These are phyloP conservation scores for Gobio occitaniae DNA, from an alignment of 2,797 vertebrate genomes.

Conservation along the genomic window DNA sequence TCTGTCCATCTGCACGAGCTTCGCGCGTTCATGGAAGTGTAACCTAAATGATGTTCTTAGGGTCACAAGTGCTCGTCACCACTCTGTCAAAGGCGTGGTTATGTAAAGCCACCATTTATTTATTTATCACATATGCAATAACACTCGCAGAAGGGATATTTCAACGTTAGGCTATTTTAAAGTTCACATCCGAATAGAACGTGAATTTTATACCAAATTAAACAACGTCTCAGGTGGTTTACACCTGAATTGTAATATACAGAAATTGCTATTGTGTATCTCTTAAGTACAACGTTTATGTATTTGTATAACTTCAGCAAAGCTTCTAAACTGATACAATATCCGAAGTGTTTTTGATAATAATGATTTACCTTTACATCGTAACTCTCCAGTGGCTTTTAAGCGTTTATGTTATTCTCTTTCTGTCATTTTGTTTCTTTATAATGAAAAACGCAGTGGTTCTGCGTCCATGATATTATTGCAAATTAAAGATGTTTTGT, in stretches of 20 bases:
- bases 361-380: neutral
- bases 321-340: neutral
- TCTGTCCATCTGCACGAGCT: slow-evolving; percentile 56
- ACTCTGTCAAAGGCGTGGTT: slow-evolving; percentile 84
- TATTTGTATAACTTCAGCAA: neutral
- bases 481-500: neutral
- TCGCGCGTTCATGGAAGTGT: slow-evolving; percentile 56
- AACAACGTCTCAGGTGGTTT: neutral
- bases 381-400: neutral
- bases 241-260: neutral
- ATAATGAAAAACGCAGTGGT: neutral
- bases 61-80: slow-evolving; percentile 85
- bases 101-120: slow-evolving; percentile 76
- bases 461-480: neutral
- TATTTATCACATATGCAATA: slow-evolving; percentile 70
- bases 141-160: slow-evolving; percentile 10
- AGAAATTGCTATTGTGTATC: neutral
- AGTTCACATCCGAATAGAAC: neutral
- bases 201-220: neutral
- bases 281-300: neutral
- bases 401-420: neutral
- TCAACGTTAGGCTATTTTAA: neutral
- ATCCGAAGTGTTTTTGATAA: neutral
- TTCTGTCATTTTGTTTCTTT: neutral
- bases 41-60: slow-evolving; percentile 68